Evolutionary conservation across 1,140 invertebrate species (phyloP).

Genomic region (Gonioctena quinquepunctata): DNA sequence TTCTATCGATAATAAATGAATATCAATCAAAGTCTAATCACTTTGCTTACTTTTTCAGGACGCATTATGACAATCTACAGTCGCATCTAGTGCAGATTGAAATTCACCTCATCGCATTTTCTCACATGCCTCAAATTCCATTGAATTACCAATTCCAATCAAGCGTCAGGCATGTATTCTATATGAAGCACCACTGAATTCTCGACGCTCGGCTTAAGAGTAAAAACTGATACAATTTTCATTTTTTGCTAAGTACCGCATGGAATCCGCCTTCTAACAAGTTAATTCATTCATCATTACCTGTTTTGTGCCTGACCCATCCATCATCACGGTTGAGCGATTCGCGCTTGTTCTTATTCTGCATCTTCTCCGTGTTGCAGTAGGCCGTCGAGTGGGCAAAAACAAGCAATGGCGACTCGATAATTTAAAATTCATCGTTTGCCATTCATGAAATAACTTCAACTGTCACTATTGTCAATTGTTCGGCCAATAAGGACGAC

Average conservation of each 20-base stretch:
- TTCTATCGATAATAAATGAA: no score
- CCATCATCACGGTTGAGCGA: conserved; percentile 11
- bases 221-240: background rate
- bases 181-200: background rate
- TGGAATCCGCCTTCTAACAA: conserved; percentile 1
- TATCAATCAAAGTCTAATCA: no score
- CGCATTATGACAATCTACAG: no score
- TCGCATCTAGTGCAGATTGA: background rate
- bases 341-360: background rate
- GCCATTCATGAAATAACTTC: conserved; percentile 19
- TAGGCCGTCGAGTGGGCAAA: background rate
- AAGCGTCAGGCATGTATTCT: background rate
- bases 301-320: conserved; percentile 7
- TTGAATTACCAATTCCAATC: background rate
- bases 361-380: background rate
- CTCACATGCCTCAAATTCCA: background rate
- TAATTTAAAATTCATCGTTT: conserved; percentile 19
- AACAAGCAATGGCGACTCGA: conserved; percentile 16
- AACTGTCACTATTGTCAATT: conserved; percentile 38
- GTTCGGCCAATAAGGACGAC: conserved; percentile 28
- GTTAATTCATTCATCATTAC: conserved; percentile 11
- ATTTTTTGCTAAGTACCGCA: background rate
- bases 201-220: background rate
- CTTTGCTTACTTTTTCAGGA: no score
- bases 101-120: background rate